phyloP scores from a whole-genome alignment of 1,140 invertebrate genomes.

The Myzus persicae region DNA sequence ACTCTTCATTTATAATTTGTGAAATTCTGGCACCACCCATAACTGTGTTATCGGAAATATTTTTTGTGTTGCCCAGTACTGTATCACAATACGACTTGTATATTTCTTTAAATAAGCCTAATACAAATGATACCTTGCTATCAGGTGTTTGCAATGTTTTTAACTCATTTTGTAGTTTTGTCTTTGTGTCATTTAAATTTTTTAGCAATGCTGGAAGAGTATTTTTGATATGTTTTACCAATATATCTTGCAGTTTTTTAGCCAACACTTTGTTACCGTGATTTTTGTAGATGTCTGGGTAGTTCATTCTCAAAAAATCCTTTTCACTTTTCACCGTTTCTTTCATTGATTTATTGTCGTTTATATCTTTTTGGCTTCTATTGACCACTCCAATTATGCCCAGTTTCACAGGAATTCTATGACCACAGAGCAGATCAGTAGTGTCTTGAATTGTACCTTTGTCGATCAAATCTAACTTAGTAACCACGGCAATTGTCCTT shows the following conservation, averaged over 20 bases:
- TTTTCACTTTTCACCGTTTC: constrained; percentile 72
- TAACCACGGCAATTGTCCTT: constrained; percentile 76
- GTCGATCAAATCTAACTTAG: constrained; percentile 83
- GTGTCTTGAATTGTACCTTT: constrained; percentile 80
- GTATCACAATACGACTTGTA: constrained; percentile 75
- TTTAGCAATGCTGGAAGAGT: constrained; percentile 74
- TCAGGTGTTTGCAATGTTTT: not conserved
- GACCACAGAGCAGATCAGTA: constrained; percentile 74
- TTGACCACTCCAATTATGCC: too few species aligned
- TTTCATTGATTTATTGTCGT: constrained; percentile 70
- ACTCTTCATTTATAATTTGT: constrained; percentile 76
- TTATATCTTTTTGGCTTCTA: constrained; percentile 68
- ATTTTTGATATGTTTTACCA: constrained; percentile 76
- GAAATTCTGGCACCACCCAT: constrained; percentile 76
- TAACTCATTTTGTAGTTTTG: constrained; percentile 69
- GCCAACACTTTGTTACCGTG: constrained; percentile 73
- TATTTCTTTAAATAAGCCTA: constrained; percentile 49
- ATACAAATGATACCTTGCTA: not conserved
- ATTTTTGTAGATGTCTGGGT: constrained; percentile 71
- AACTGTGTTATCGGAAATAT: constrained; percentile 77
- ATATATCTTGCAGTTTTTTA: constrained; percentile 72
- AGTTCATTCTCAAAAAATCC: constrained; percentile 72
- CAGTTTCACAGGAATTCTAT: constrained; percentile 77
- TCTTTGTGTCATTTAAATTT: constrained; percentile 72
- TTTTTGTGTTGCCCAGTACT: constrained; percentile 75